Conservation (phyloP, 2,797 vertebrate species). For the Centroberyx gerrardi region DNA sequence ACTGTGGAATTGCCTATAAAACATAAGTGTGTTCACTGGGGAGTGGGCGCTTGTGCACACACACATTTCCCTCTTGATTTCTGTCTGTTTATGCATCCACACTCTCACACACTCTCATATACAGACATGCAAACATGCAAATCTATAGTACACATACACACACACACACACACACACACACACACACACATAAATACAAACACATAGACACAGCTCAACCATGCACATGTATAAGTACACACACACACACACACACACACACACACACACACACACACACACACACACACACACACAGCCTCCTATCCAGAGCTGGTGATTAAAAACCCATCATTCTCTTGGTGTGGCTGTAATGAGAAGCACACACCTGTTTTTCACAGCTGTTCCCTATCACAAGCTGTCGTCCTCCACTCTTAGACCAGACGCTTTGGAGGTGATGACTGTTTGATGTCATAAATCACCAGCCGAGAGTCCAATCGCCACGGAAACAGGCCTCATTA, state of each 20-base stretch:
- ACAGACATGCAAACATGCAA: constrained; percentile 22
- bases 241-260: not conserved
- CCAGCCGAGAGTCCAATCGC: constrained; percentile 58
- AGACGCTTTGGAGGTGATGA: constrained; percentile 71
- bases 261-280: not conserved
- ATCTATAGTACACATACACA: constrained; percentile 7
- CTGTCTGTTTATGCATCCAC: constrained; percentile 26
- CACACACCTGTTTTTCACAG: constrained; percentile 81
- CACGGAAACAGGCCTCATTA: constrained; percentile 67
- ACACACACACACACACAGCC: not conserved
- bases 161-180: constrained; percentile 16
- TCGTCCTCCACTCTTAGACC: constrained; percentile 64
- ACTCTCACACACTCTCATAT: constrained; percentile 9
- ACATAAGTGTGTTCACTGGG: constrained; percentile 42
- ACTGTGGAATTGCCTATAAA: constrained; percentile 55
- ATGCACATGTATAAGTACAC: not conserved
- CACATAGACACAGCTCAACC: not conserved
- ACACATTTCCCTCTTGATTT: constrained; percentile 46
- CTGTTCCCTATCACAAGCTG: constrained; percentile 77
- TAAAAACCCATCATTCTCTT: constrained; percentile 71
- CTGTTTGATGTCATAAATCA: constrained; percentile 73
- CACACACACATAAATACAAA: constrained; percentile 10
- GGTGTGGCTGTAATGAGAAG: constrained; percentile 67
- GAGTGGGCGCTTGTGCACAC: constrained; percentile 25
- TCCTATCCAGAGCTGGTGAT: constrained; percentile 51